Base-by-base conservation (phyloP, 1,140 invertebrate species). In the Hylaeus volcanicus region DNA sequence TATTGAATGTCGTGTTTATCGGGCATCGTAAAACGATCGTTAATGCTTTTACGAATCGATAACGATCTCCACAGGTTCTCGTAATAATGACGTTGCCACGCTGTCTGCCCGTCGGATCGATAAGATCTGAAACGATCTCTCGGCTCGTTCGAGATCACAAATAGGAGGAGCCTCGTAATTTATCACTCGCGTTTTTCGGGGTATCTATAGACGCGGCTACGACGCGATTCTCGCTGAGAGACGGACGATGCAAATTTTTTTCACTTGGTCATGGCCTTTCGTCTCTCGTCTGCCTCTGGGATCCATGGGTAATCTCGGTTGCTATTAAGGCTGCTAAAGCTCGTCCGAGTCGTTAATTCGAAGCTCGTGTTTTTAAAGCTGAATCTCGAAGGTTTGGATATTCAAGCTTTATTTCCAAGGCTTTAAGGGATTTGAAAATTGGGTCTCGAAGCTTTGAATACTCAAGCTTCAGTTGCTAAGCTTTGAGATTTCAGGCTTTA, bases 31-130 rank as follows among this genome's bases (percentile, higher is more conserved):
- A 86, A 86, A 86, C 76, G 79, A 71, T 53, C 74, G 73, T 86
- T 86, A 86, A 86, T 76, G 72, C 72, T 86, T 86, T 86, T 79
- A 86, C 77, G 80, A 86, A 86, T 79, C 84, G 84, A 86, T 86
- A 86, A 86, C 71, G 65, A 82, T 86, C 80, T 26, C 72, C 72
- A 79, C 71, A 75, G 77, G 65, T 82, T 76, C 79, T 69, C 45
- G 79, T 77, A 86, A 86, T 85, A 78, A 86, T 72, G 81, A 85
- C 72, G 74, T 78, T 82, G 74, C 83, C 79, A 72, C 79, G 83
- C 61, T 83, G 69, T 86, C 75, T 79, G 53, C 14, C 51, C 56
- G 72, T 76, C 63, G 69, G 56, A 79, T 82, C 79, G 80, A 86
- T 86, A 86, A 86, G 82, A 86, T 85, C 82, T 66, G 64, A 64